Percentiles rank a stretch among this genome's conserved stretches.
These are phyloP conservation scores for Pecten maximus DNA, from an alignment of 2,888 invertebrate genomes.

Conservation along the genomic window DNA sequence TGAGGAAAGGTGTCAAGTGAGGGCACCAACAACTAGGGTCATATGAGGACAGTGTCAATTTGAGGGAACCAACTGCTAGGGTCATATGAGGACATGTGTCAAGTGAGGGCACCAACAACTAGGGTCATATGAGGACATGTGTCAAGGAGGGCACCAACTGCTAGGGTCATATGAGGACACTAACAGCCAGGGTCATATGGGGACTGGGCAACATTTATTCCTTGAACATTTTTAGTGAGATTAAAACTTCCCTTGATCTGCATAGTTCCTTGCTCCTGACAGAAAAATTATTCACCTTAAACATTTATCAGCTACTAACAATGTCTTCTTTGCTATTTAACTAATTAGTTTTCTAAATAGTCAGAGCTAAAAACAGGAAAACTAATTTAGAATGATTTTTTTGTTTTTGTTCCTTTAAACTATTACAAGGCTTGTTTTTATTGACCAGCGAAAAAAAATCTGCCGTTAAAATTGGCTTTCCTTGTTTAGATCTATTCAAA, in stretches of 20 bases:
- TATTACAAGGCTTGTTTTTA: conserved; percentile 7
- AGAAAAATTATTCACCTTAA: not conserved
- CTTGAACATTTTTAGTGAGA: not conserved
- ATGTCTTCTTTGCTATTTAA: not conserved
- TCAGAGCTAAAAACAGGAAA: not conserved
- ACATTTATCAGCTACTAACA: not conserved
- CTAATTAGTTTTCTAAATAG: not conserved
- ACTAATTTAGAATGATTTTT: not conserved
- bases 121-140: no score
- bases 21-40: no score
- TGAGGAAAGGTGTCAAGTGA: no score
- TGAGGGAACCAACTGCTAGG: no score
- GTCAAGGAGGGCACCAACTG: no score
- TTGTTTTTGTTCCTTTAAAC: not conserved
- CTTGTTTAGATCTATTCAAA: not conserved
- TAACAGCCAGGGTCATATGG: no score
- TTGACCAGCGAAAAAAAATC: not conserved
- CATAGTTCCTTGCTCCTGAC: not conserved
- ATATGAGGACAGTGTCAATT: no score
- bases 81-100: no score
- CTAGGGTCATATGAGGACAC: no score
- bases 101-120: no score
- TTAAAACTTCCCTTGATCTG: not conserved
- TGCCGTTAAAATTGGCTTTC: not conserved
- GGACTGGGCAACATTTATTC: no score